Base-by-base conservation (phyloP, 2,888 invertebrate genomes). In the Caenorhabditis uteleia region DNA sequence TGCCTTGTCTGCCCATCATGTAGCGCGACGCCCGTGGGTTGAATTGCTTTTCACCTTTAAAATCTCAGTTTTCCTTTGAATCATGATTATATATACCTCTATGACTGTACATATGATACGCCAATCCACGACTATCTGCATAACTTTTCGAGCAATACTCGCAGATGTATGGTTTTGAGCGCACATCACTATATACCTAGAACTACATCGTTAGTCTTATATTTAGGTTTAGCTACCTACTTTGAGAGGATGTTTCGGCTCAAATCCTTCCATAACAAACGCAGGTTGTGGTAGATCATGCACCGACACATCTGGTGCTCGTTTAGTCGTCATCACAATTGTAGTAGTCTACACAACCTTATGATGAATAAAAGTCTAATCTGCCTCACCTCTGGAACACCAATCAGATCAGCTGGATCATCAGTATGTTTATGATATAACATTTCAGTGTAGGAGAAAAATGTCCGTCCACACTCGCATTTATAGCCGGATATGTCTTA, bases 71-170 rank as follows among this genome's bases (percentile, higher is more conserved):
- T 29, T 42, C 6, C 5, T 39, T 50, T 42, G 16, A 8, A 18
- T n/a, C n/a, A n/a, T n/a, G 14, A 46, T 16, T 26, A 25, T 25
- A 18, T n/a, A 12, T 14, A 59, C 71, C 72, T 46, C 75, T 38
- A 48, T 75, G 75, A 27, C 70, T 67, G 67, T 78, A 79, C 80
- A 82, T 82, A 58, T 82, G 82, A 51, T 78, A 76, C 7, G 80
- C 79, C 14, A 82, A 66, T 49, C 73, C 74, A 26, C 82, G 69
- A 47, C 69, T 77, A 54, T 73, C 72, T 3, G 80, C 57, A 58
- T 82, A 82, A 51, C 78, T 79, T 51, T 82, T 82, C 7, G 77
- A 77, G 59, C 82, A 82, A 54, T 83, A 82, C 48, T 82, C 81
- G 45, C 82, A 82, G 54, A 83, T 82, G 67, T 82, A 82, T 7